Evolutionary conservation across 2,113 vertebrate genomes (phyloP).

Genomic region (Macaca nemestrina): DNA sequence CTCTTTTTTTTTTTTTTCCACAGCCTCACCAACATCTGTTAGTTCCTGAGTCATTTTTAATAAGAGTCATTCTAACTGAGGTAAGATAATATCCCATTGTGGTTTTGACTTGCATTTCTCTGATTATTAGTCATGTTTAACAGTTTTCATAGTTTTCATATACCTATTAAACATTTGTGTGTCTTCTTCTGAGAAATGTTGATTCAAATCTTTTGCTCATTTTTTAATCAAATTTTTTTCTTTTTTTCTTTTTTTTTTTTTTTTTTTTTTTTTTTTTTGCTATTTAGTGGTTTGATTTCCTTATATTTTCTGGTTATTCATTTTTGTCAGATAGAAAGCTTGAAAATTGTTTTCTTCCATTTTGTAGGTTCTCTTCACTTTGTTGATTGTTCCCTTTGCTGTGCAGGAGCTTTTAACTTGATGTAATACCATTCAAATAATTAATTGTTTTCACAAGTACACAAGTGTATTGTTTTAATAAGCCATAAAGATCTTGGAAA

Average conservation of each 20-base stretch:
- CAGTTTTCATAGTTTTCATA: neutral
- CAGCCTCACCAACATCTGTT: neutral
- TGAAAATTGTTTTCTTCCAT: neutral
- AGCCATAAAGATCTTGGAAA: neutral
- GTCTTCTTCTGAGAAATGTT: neutral
- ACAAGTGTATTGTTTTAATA: neutral
- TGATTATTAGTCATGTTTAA: neutral
- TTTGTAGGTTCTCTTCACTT: neutral
- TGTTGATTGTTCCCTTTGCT: neutral
- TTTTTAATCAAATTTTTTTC: neutral
- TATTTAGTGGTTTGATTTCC: neutral
- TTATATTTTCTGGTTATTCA: neutral
- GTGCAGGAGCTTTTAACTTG: neutral
- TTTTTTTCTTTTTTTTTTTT: neutral
- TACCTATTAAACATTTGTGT: neutral
- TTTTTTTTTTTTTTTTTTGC: neutral
- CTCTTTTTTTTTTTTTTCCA: neutral
- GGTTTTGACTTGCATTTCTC: neutral
- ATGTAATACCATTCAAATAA: neutral
- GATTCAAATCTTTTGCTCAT: neutral
- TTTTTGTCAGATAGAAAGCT: neutral
- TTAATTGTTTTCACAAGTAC: neutral
- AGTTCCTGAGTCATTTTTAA: neutral
- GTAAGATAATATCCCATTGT: neutral
- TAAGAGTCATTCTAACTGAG: neutral